Evolutionary conservation across 2,888 invertebrate species (phyloP).

Genomic region (Mesoligia furuncula): DNA sequence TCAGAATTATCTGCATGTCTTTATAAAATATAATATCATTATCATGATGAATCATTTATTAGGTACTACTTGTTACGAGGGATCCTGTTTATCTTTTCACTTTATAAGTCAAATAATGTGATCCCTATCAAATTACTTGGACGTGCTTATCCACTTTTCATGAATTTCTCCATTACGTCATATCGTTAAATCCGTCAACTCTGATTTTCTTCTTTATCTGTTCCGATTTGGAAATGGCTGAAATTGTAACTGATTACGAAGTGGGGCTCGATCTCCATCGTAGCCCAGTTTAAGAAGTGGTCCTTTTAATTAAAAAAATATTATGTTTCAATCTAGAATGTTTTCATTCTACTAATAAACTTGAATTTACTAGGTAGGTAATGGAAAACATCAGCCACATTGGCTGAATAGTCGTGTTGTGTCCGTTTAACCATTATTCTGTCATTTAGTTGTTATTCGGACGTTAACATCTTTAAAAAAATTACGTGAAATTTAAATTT

Average conservation of each 20-base stretch:
- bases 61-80: background rate
- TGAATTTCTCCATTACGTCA: constrained; percentile 43
- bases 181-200: constrained; percentile 14
- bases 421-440: background rate
- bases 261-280: background rate
- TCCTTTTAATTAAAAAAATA: background rate
- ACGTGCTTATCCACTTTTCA: background rate
- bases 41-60: constrained; percentile 18
- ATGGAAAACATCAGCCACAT: background rate
- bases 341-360: background rate
- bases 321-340: no score
- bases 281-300: background rate
- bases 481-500: background rate
- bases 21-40: background rate
- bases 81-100: constrained; percentile 6
- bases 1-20: background rate
- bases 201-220: constrained; percentile 28
- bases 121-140: background rate
- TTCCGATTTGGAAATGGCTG: background rate
- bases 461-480: background rate
- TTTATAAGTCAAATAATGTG: constrained; percentile 1
- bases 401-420: background rate
- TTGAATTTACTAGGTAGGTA: background rate
- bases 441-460: background rate
- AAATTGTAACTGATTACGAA: constrained; percentile 23